These are phyloP conservation scores for Tangara arthus DNA, from an alignment of 2,797 vertebrate genomes.

Conservation along the genomic window DNA sequence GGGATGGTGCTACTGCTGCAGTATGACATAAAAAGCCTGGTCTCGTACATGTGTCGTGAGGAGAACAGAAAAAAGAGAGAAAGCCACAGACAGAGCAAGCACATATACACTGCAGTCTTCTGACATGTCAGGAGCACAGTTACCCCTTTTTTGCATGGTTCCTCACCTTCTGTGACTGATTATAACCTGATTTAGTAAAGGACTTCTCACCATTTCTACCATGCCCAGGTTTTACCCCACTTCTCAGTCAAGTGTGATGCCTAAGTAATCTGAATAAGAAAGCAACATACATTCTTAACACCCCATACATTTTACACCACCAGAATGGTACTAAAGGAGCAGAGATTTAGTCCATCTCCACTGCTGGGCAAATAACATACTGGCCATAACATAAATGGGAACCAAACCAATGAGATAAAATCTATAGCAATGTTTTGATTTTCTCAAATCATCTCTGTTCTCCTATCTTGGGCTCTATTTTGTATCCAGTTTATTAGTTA, in stretches of 20 bases:
- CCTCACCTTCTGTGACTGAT: neutral
- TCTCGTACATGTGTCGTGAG: conserved; percentile 48
- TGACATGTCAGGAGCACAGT: neutral
- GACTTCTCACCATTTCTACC: neutral
- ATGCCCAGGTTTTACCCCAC: neutral
- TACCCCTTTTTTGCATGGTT: neutral
- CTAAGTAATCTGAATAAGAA: neutral
- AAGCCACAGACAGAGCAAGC: neutral
- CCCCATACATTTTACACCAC: neutral
- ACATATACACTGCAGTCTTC: neutral
- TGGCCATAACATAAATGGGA: neutral
- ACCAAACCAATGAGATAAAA: neutral
- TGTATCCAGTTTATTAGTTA: neutral
- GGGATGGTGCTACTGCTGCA: conserved; percentile 63
- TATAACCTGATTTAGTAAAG: neutral
- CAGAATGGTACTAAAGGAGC: neutral
- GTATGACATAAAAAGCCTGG: conserved; percentile 64
- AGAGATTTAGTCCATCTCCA: neutral
- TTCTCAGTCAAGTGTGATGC: neutral
- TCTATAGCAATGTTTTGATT: neutral
- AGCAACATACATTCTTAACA: neutral
- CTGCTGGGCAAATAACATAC: neutral
- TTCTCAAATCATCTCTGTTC: neutral
- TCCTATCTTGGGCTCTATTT: neutral
- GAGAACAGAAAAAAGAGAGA: neutral